Base-by-base conservation (phyloP, 2,888 invertebrate species). In the Hofmannophila pseudospretella region DNA sequence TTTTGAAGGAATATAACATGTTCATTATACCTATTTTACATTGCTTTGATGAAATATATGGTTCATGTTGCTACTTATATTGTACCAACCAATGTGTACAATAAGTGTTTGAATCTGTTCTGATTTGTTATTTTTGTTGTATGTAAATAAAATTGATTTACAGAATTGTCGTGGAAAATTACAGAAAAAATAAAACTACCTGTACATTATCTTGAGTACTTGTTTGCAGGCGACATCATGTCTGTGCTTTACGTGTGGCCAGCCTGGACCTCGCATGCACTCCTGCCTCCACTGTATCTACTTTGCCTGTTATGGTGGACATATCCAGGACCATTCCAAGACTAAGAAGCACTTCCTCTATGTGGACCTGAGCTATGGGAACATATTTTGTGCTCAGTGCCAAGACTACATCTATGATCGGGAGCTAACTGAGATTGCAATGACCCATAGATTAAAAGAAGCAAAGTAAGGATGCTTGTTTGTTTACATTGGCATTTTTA, bases 391-490 rank as follows among this genome's bases (percentile, higher is more conserved):
- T 76, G 92, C 93, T 64, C 91, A 92, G 59, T 99, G 99, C 73
- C 91, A 92, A 44, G 98, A 98, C 74, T 98, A 96, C 73, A 93
- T 97, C 33, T 98, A 97, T 77, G 96, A 96, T 67, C 81, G 90
- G 42, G 93, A 95, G 51, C 73, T 89, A 30, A 84, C 88, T 38
- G 89, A 89, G 39, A 89, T 90, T 52, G 86, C 89, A 19, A 71
- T 85, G 42, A 64, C 73, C 29, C 88, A 90, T 56, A 77, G 87
- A 47, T 66, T 88, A 39, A 82, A 89, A 44, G 89, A 90, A 66
- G 88, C 90, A 29, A 89, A 82, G 88, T 88, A 67, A 64, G 84
- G 74, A 36, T 35, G n/a, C n/a, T n/a, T n/a, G n/a, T n/a, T n/a
- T n/a, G n/a, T n/a, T n/a, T n/a, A n/a, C n/a, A n/a, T n/a, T n/a